Evolutionary conservation across 2,113 vertebrate genomes (phyloP).

Genomic region (Catharus minimus): DNA sequence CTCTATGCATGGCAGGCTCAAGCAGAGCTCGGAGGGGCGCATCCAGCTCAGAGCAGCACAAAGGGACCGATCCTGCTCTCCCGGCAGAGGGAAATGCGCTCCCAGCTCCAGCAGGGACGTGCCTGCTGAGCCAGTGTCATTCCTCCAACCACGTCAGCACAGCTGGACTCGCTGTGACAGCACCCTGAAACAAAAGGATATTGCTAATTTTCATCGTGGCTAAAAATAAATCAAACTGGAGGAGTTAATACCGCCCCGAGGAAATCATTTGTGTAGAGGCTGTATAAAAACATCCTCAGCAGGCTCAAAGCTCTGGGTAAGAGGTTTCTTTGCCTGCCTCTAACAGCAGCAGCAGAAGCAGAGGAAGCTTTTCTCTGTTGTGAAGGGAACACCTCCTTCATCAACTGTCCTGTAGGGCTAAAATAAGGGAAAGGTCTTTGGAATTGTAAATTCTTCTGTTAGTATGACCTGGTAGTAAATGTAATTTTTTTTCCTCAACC

Average conservation of each 20-base stretch:
- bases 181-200: background rate
- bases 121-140: background rate
- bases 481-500: background rate
- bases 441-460: background rate
- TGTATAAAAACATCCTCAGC: background rate
- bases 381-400: background rate
- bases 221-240: conserved; percentile 1
- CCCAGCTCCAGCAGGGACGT: background rate
- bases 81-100: accelerated
- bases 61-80: background rate
- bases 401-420: background rate
- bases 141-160: background rate
- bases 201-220: background rate
- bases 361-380: background rate
- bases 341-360: background rate
- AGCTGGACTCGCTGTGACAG: background rate
- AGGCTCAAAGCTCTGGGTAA: background rate
- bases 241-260: background rate
- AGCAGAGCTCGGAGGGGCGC: accelerated
- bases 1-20: background rate
- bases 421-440: background rate
- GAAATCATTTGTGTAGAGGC: background rate
- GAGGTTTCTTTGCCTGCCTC: background rate
- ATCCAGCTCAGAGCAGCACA: background rate
- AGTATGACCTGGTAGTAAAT: background rate